Evolutionary conservation across 1,140 invertebrate species (phyloP).

Genomic region (Cotesia vestalis): DNA sequence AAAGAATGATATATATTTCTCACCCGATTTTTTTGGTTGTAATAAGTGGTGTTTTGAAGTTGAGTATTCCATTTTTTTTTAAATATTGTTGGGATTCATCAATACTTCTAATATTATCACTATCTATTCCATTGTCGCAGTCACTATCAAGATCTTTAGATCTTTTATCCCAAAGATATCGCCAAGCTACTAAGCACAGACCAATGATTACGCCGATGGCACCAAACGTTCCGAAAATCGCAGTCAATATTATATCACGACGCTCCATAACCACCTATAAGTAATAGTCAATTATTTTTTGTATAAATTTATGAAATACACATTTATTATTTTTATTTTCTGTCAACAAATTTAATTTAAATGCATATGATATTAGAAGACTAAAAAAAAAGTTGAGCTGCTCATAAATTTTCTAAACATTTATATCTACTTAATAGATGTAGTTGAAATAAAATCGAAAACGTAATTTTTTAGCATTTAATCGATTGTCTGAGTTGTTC

Average conservation of each 20-base stretch:
- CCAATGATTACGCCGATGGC: slow-evolving; percentile 61
- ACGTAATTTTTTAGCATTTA: no score
- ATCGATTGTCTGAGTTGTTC: no score
- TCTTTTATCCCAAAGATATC: slow-evolving; percentile 60
- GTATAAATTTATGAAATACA: no score
- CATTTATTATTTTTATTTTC: no score
- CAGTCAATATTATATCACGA: slow-evolving; percentile 64
- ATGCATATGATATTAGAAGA: no score
- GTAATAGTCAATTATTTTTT: slow-evolving; percentile 14
- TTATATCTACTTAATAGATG: no score
- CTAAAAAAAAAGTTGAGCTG: no score
- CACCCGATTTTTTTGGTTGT: slow-evolving; percentile 72
- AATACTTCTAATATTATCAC: slow-evolving; percentile 32
- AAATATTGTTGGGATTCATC: slow-evolving; percentile 44
- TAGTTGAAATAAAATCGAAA: no score
- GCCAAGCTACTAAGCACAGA: slow-evolving; percentile 62
- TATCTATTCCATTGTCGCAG: slow-evolving; percentile 54
- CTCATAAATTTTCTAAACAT: no score
- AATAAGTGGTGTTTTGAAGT: slow-evolving; percentile 80
- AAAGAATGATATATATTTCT: slow-evolving; percentile 44
- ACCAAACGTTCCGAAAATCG: slow-evolving; percentile 64
- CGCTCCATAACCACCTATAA: slow-evolving; percentile 66
- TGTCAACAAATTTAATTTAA: no score
- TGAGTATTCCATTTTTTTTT: slow-evolving; percentile 76
- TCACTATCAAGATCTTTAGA: slow-evolving; percentile 58